Conservation (phyloP, 2,888 invertebrate genomes). For the Nephrotoma appendiculata region DNA sequence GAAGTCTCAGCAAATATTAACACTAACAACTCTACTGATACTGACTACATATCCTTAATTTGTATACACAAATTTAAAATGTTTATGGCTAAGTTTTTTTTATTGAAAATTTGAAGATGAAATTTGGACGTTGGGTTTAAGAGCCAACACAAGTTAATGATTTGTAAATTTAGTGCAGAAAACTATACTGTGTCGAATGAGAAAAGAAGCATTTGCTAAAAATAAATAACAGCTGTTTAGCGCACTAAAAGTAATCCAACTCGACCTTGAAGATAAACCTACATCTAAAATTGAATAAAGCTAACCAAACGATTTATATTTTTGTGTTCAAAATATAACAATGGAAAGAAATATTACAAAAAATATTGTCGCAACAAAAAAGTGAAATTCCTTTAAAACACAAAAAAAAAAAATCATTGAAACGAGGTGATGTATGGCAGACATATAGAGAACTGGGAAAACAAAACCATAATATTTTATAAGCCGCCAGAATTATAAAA, state of each 20-base stretch:
- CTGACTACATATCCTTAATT: too few relatives aligned
- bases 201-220: too few relatives aligned
- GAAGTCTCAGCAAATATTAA: too few relatives aligned
- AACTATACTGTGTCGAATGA: too few relatives aligned
- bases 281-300: not conserved
- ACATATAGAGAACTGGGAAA: not conserved
- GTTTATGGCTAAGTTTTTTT: too few relatives aligned
- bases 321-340: not conserved
- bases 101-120: too few relatives aligned
- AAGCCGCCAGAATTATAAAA: not conserved
- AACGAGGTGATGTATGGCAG: not conserved
- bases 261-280: not conserved
- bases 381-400: not conserved
- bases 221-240: too few relatives aligned
- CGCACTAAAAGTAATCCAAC: not conserved
- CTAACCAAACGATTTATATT: not conserved
- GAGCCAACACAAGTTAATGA: too few relatives aligned
- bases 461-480: not conserved
- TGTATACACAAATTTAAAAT: too few relatives aligned
- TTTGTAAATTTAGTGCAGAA: too few relatives aligned
- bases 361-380: not conserved
- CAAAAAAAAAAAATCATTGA: not conserved
- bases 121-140: too few relatives aligned
- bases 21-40: too few relatives aligned
- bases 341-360: not conserved